These are phyloP conservation scores for Percopsis transmontana DNA, from an alignment of 2,113 vertebrate genomes.

Conservation along the genomic window DNA sequence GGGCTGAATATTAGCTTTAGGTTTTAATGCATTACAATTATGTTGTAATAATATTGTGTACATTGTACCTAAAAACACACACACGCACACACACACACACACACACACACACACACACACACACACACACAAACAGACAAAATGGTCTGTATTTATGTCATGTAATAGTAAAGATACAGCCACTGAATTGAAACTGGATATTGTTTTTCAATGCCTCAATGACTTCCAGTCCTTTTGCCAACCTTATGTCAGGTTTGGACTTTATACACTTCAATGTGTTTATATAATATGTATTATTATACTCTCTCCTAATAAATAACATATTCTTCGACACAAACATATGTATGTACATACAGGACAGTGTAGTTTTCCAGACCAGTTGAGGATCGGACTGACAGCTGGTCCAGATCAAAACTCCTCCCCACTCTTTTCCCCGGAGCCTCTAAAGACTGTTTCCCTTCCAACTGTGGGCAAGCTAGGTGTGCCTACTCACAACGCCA, in stretches of 20 bases:
- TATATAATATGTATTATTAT: background rate
- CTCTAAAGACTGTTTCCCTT: constrained; percentile 66
- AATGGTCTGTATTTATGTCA: background rate
- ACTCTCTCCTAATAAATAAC: constrained; percentile 5
- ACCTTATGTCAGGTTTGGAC: too few relatives aligned
- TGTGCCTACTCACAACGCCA: constrained; percentile 53
- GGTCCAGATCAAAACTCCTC: constrained; percentile 73
- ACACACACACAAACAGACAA: too few relatives aligned
- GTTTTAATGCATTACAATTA: background rate
- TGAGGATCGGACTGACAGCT: constrained; percentile 74
- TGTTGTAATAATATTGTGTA: background rate
- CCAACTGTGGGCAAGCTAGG: constrained; percentile 63
- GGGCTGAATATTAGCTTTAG: background rate
- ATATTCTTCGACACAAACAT: background rate
- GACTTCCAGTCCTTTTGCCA: too few relatives aligned
- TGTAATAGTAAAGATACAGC: too few relatives aligned
- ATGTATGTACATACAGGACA: constrained; percentile 42
- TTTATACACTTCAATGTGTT: too few relatives aligned
- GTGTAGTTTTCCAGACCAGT: constrained; percentile 50
- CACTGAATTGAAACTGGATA: too few relatives aligned
- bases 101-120: too few relatives aligned
- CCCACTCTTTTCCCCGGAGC: constrained; percentile 57
- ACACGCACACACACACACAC: too few relatives aligned
- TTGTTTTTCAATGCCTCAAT: too few relatives aligned
- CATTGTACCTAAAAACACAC: too few relatives aligned